Evolutionary conservation across 2,797 vertebrate species (phyloP).

Genomic region (Pipistrellus nathusii): DNA sequence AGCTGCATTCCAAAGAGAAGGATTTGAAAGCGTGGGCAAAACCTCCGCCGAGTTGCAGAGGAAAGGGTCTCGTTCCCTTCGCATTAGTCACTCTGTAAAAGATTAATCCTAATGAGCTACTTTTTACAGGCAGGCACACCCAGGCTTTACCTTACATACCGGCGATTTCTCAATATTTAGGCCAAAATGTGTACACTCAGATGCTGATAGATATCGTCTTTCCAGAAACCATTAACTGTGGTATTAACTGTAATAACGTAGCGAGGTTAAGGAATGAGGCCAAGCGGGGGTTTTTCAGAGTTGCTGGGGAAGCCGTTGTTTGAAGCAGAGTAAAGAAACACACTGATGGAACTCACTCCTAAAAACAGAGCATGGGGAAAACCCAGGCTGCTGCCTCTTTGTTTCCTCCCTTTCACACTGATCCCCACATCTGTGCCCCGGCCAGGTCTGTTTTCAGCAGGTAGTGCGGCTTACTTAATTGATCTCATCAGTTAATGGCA

Average conservation of each 20-base stretch:
- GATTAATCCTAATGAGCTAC: slow-evolving; percentile 86
- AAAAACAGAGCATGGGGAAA: slow-evolving; percentile 31
- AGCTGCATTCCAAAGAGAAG: slow-evolving; percentile 79
- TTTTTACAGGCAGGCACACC: slow-evolving; percentile 85
- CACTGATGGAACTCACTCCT: slow-evolving; percentile 26
- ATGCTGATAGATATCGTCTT: slow-evolving; percentile 84
- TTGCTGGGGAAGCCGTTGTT: slow-evolving; percentile 72
- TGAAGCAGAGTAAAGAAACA: slow-evolving; percentile 40
- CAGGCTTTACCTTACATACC: slow-evolving; percentile 87
- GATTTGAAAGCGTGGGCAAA: slow-evolving; percentile 80
- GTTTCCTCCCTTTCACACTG: slow-evolving; percentile 55
- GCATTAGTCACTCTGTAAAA: slow-evolving; percentile 86
- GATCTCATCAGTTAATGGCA: slow-evolving; percentile 80
- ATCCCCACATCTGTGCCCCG: slow-evolving; percentile 69
- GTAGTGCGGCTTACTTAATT: slow-evolving; percentile 53
- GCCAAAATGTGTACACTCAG: slow-evolving; percentile 81
- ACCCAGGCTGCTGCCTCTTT: slow-evolving; percentile 6
- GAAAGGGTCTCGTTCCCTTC: slow-evolving; percentile 83
- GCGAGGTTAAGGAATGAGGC: slow-evolving; percentile 79
- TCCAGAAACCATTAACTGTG: slow-evolving; percentile 86
- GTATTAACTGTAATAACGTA: slow-evolving; percentile 83
- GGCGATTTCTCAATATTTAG: slow-evolving; percentile 87
- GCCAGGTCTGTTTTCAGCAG: slow-evolving; percentile 80
- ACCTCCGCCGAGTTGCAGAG: slow-evolving; percentile 76
- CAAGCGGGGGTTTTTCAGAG: slow-evolving; percentile 67